A percentile compares a stretch with the other conserved stretches of the same genome.
Conservation (phyloP, 2,797 vertebrate species). For the Coracias cyanogaster region DNA sequence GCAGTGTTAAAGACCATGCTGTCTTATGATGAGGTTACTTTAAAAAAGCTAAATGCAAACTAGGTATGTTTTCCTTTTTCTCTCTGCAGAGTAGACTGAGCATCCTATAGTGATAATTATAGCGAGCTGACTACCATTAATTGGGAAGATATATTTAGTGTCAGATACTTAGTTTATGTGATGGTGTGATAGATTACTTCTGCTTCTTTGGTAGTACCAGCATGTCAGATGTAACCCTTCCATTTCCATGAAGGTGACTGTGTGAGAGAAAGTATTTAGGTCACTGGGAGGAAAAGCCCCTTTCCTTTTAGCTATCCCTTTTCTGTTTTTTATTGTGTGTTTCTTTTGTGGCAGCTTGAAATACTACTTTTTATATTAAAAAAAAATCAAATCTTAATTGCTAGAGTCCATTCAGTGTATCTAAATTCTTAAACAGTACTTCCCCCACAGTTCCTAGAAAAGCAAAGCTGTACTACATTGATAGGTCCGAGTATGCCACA, state of each 20-base stretch:
- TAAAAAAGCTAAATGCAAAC: neutral
- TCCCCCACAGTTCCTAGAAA: neutral
- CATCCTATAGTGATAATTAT: neutral
- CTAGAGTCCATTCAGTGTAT: neutral
- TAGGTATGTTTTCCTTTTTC: neutral
- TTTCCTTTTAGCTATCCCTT: neutral
- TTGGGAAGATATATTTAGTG: neutral
- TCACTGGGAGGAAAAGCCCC: neutral
- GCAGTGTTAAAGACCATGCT: neutral
- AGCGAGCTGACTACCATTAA: neutral
- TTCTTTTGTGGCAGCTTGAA: neutral
- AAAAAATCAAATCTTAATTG: neutral
- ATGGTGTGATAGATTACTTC: neutral
- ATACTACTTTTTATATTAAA: neutral
- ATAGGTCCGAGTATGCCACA: neutral
- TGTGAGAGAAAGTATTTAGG: neutral
- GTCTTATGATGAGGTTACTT: neutral
- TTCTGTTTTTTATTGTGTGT: neutral
- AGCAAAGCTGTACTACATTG: neutral
- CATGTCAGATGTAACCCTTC: neutral
- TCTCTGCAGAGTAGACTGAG: neutral
- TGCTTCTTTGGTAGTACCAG: neutral
- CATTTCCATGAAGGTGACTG: neutral
- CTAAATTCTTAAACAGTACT: neutral
- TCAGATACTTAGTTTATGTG: neutral